Evolutionary conservation across 1,140 invertebrate species (phyloP).

Genomic region (Ylistrum balloti): DNA sequence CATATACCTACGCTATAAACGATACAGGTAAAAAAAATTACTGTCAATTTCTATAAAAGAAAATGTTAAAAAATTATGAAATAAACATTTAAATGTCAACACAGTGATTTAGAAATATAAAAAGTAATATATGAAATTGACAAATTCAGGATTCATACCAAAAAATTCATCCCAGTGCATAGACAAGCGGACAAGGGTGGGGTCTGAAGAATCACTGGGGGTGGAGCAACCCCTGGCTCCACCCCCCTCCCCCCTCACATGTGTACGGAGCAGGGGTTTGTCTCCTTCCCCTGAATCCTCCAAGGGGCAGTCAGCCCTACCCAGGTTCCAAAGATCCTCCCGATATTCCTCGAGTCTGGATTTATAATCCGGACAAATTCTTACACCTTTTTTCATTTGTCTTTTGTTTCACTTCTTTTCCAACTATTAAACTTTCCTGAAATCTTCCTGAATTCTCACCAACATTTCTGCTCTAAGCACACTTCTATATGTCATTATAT

Average conservation of each 20-base stretch:
- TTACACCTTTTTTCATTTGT: conserved; percentile 25
- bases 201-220: conserved; percentile 6
- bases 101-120: too few species aligned
- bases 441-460: neutral
- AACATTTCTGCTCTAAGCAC: neutral
- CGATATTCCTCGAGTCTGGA: neutral
- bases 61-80: too few species aligned
- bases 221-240: neutral
- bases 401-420: neutral
- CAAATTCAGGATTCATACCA: neutral
- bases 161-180: conserved; percentile 30
- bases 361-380: neutral
- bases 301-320: neutral
- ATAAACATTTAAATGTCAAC: too few species aligned
- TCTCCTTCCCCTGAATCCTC: conserved; percentile 23
- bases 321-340: conserved; percentile 6
- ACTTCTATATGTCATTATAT: neutral
- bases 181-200: conserved; percentile 3
- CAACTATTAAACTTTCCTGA: neutral
- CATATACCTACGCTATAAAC: too few species aligned
- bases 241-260: conserved; percentile 20
- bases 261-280: neutral
- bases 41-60: too few species aligned
- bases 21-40: too few species aligned
- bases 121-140: too few species aligned